Evolutionary conservation across 92 coral and sea anemone genomes (phyloP), one percentile per base, ranked within the genome.

Genomic region (Bergia sp.): DNA sequence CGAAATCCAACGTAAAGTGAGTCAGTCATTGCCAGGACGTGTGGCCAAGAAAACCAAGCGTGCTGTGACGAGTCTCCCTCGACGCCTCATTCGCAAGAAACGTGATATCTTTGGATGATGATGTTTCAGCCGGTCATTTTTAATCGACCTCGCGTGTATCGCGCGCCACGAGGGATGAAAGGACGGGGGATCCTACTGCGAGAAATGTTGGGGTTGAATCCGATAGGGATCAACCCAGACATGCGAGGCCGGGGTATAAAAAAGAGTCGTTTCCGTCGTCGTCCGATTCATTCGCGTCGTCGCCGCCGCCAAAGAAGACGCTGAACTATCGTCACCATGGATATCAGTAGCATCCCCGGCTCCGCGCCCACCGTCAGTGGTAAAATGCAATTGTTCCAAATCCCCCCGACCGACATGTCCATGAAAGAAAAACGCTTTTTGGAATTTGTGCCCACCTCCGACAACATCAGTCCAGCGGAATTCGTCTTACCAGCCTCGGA

Each of bases 401-500:
- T 80, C 21, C 76, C 86, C 0, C 39, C 38, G 0, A 82, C 86
- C 18, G 86, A 82, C 53, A 64, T 39, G 40, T 1, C 53, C 37
- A 64, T 82, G 1, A 61, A 41, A 40, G 86, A 82, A 64, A 64
- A 39, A 64, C 57, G 86, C 0, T 40, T 82, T 0, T 10, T 38
- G 15, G 76, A 82, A 5, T 64, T 18, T 8, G 4, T 15, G 2
- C 86, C 86, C 40, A 2, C 18, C 3, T 82, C 86, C 45, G 76
- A 82, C 41, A 82, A 41, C 38, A 36, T 88, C 50, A 49, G 78
- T 0, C 93, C 93, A 2, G 41, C 67, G 11, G 89, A 88, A 61
- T 91, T 88, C 40, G 73, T 79, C 64, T 71, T 89, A 37, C 81
- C 76, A 0, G 76, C 91, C 36, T 20, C 82, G 2, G 66, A 86